Percentiles rank a stretch among this genome's conserved stretches.
Evolutionary conservation across 2,797 vertebrate species (phyloP).

Genomic region (Zenarchopterus dispar): DNA sequence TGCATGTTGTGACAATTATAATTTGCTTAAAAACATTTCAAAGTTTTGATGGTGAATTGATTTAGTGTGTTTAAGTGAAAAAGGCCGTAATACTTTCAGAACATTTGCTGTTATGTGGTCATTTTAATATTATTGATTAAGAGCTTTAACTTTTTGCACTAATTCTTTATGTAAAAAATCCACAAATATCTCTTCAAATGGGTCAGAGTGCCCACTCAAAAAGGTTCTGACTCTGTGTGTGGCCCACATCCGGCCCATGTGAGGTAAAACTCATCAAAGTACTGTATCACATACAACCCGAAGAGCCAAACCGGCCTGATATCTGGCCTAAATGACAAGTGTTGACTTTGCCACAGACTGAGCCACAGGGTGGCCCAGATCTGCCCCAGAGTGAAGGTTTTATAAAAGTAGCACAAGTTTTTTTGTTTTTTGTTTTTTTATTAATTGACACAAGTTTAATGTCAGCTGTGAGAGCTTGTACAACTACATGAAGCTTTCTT

Average conservation of each 20-base stretch:
- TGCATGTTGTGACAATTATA: too few relatives aligned
- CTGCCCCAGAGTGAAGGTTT: not conserved
- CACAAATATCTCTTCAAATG: not conserved
- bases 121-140: too few relatives aligned
- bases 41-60: not conserved
- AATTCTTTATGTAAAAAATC: not conserved
- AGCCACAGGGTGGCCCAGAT: not conserved
- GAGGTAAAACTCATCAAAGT: constrained; percentile 9
- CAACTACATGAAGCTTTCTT: not conserved
- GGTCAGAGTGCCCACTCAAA: not conserved
- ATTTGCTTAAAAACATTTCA: constrained; percentile 1
- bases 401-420: not conserved
- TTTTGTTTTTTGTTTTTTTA: too few relatives aligned
- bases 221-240: constrained; percentile 6
- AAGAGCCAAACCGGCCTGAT: constrained; percentile 2
- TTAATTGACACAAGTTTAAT: not conserved
- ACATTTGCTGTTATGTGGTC: not conserved
- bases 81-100: not conserved
- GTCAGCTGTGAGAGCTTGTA: not conserved
- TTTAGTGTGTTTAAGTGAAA: not conserved
- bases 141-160: not conserved
- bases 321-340: constrained; percentile 9
- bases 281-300: not conserved
- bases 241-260: constrained; percentile 5
- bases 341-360: not conserved